These are phyloP conservation scores for Notolabrus celidotus DNA, from an alignment of 2,797 vertebrate species.

Conservation along the genomic window DNA sequence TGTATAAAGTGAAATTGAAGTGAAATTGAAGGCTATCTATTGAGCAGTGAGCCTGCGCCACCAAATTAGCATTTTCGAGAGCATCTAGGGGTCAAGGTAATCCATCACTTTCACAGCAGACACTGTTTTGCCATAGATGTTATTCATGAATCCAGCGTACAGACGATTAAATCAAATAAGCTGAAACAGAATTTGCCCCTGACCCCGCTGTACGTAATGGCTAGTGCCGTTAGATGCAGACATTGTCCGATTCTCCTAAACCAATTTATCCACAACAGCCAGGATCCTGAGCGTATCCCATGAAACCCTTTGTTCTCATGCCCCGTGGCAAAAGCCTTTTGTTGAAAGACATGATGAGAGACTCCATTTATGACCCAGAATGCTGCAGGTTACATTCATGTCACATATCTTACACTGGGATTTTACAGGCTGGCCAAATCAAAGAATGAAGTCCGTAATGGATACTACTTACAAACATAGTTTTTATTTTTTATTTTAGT, in stretches of 20 bases:
- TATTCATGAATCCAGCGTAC: conserved; percentile 76
- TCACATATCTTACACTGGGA: background rate
- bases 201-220: conserved; percentile 56
- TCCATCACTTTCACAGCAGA: conserved; percentile 80
- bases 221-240: conserved; percentile 48
- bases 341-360: conserved; percentile 14
- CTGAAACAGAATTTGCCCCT: conserved; percentile 59
- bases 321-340: background rate
- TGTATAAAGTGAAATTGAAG: conserved; percentile 66
- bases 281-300: conserved; percentile 16
- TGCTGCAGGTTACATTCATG: conserved; percentile 12
- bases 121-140: conserved; percentile 65
- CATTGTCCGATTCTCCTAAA: conserved; percentile 21
- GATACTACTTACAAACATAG: background rate
- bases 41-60: conserved; percentile 63
- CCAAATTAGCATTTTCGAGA: conserved; percentile 81
- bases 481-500: rapidly evolving
- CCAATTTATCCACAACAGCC: conserved; percentile 33
- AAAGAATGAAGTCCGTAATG: background rate
- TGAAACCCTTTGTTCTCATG: conserved; percentile 40
- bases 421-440: conserved; percentile 6
- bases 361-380: background rate
- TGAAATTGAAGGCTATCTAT: conserved; percentile 75
- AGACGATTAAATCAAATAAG: conserved; percentile 72
- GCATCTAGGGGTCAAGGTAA: conserved; percentile 81